phyloP scores from a whole-genome alignment of 2,888 invertebrate species.

The Trachelus iudaicus region DNA sequence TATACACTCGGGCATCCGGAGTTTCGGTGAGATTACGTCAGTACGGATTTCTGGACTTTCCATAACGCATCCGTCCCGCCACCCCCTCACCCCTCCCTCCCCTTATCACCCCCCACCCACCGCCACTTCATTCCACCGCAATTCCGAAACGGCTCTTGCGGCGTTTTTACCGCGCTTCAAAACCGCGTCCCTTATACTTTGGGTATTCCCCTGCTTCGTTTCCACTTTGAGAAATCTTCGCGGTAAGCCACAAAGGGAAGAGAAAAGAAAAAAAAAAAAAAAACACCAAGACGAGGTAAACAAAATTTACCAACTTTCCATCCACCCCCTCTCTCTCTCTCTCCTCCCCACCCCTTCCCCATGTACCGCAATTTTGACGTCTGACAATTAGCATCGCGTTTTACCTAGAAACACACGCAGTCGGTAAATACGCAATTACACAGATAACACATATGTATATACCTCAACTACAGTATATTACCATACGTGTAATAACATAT shows the following conservation, averaged over 20 bases:
- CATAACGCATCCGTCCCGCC: neutral
- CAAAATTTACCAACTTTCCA: neutral
- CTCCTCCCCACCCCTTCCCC: too few species aligned
- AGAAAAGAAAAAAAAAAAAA: neutral
- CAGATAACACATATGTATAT: neutral
- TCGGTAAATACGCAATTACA: neutral
- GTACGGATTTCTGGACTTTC: conserved; percentile 33
- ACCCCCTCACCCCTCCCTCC: too few species aligned
- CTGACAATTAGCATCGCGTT: neutral
- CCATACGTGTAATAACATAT: neutral
- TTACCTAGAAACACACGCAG: neutral
- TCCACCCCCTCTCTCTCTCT: neutral
- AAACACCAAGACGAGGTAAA: neutral
- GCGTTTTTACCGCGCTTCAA: neutral
- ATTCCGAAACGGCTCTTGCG: neutral
- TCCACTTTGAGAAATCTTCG: conserved; percentile 20
- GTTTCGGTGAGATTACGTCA: conserved; percentile 52
- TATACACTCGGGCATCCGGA: conserved; percentile 46
- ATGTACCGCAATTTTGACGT: neutral
- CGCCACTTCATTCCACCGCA: neutral
- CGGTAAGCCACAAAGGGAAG: neutral
- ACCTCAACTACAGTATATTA: neutral
- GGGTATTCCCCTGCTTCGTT: neutral
- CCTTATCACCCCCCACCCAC: too few species aligned
- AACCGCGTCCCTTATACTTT: conserved; percentile 1